Conservation (phyloP, 2,888 invertebrate genomes). For the Parapristionchus giblindavisi region DNA sequence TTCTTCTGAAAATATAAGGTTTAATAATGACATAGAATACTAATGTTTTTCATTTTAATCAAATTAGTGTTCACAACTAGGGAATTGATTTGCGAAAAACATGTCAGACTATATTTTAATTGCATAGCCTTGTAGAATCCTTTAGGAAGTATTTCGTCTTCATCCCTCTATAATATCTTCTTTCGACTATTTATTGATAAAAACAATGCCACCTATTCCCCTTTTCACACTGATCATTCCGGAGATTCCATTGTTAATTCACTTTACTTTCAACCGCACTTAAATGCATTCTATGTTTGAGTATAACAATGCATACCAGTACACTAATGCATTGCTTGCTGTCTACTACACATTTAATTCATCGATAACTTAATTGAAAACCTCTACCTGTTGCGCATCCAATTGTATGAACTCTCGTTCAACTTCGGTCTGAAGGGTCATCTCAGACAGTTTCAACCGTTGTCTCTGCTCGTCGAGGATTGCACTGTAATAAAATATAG, state of each 20-base stretch:
- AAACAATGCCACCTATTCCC: not conserved
- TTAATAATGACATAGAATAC: not conserved
- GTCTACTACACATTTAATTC: not conserved
- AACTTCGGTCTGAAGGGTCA: constrained; percentile 42
- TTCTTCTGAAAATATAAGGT: constrained; percentile 43
- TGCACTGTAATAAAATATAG: constrained; percentile 19
- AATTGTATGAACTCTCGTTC: constrained; percentile 53
- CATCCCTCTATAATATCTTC: no score
- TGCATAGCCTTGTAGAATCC: no score
- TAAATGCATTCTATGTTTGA: no score
- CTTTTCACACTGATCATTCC: not conserved
- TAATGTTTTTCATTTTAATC: no score
- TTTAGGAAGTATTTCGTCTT: no score
- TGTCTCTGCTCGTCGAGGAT: constrained; percentile 27
- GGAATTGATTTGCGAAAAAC: no score
- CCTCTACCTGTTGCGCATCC: constrained; percentile 48
- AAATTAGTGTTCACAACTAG: no score
- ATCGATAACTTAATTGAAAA: not conserved
- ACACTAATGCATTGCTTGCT: not conserved
- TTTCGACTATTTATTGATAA: no score
- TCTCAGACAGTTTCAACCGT: constrained; percentile 38
- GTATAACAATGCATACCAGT: not conserved
- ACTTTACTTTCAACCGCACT: no score
- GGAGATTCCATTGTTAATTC: no score
- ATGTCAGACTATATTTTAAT: no score